Conservation (phyloP, 2,113 vertebrate species). For the Apistogramma diplotaenia region DNA sequence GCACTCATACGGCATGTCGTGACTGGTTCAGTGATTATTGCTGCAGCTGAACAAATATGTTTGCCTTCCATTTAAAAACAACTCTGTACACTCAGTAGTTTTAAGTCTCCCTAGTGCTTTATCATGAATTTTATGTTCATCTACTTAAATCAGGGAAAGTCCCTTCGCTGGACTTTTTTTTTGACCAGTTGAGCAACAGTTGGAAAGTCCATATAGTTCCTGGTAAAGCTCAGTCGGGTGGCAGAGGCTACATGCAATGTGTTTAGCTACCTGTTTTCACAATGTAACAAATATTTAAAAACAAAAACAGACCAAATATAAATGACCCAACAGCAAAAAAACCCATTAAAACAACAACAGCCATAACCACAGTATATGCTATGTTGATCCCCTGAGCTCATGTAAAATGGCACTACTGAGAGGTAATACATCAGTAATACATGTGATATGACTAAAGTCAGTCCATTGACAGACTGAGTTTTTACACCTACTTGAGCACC, state of each 20-base stretch:
- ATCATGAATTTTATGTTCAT: background rate
- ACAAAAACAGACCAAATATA: background rate
- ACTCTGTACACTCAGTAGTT: background rate
- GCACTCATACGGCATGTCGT: background rate
- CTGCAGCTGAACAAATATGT: background rate
- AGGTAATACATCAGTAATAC: background rate
- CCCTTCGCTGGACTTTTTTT: constrained; percentile 35
- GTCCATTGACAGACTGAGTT: background rate
- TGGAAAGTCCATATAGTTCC: constrained; percentile 37
- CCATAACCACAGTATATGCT: background rate
- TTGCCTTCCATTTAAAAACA: background rate
- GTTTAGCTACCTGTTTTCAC: background rate
- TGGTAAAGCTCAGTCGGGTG: background rate
- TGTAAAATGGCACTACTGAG: background rate
- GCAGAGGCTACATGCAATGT: background rate
- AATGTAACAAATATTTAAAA: background rate
- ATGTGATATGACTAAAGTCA: background rate
- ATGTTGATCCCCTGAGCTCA: background rate
- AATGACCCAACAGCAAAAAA: background rate
- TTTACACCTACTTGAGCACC: background rate
- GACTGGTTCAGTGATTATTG: background rate
- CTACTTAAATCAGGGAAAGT: constrained; percentile 4
- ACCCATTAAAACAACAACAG: background rate
- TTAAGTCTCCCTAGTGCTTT: background rate
- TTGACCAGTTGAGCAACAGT: background rate